Conservation (phyloP, 2,113 vertebrate species). For the Esox niger region DNA sequence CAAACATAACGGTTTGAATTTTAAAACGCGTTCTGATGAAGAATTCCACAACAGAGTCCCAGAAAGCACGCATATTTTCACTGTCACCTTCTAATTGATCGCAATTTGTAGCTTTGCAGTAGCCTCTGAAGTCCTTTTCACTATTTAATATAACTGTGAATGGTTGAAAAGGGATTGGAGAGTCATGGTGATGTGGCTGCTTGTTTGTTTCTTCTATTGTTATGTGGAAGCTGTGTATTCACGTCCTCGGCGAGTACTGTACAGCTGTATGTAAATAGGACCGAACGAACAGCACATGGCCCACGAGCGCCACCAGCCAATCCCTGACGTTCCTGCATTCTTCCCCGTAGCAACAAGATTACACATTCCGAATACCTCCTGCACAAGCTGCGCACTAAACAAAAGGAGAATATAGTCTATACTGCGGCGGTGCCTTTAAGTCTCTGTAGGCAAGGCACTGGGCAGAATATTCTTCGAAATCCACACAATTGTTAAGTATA, state of each 20-base stretch:
- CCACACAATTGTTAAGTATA: not conserved
- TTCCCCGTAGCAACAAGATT: slow-evolving; percentile 46
- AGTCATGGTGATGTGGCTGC: slow-evolving; percentile 26
- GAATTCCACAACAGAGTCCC: slow-evolving; percentile 36
- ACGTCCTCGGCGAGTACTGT: slow-evolving; percentile 38
- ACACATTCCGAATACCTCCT: slow-evolving; percentile 5
- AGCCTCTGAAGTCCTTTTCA: slow-evolving; percentile 17
- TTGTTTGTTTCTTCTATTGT: slow-evolving; percentile 39
- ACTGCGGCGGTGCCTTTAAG: not conserved
- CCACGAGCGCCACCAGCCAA: slow-evolving; percentile 35
- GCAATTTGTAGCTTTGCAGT: slow-evolving; percentile 50
- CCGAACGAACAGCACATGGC: slow-evolving; percentile 44
- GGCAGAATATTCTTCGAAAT: not conserved
- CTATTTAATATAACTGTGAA: slow-evolving; percentile 34
- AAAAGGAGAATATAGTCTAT: not conserved
- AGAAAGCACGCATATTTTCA: slow-evolving; percentile 31
- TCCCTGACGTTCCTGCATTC: slow-evolving; percentile 22
- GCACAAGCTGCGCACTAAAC: not conserved
- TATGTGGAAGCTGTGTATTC: slow-evolving; percentile 28
- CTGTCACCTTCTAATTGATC: slow-evolving; percentile 53
- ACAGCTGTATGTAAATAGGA: slow-evolving; percentile 58
- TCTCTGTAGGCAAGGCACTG: not conserved
- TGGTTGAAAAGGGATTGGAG: slow-evolving; percentile 24
- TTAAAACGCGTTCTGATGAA: slow-evolving; percentile 31
- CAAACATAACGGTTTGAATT: not conserved